Conservation (phyloP, 2,888 invertebrate species). For the Cantharis flavilabris region DNA sequence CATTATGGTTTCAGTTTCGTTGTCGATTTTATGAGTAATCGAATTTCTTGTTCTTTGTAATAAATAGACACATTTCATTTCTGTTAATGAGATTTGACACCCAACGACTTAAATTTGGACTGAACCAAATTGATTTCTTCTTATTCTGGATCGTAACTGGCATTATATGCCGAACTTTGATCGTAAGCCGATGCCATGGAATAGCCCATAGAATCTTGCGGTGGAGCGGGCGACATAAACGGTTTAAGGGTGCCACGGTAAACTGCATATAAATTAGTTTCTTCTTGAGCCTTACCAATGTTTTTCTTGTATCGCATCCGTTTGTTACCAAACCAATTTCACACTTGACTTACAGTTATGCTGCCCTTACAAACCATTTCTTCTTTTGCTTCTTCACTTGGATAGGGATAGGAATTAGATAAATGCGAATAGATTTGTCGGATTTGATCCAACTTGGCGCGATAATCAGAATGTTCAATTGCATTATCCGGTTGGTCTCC, state of each 20-base stretch:
- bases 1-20: neutral
- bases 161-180: slow-evolving; percentile 85
- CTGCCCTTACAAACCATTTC: slow-evolving; percentile 98
- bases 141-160: slow-evolving; percentile 58
- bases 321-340: slow-evolving; percentile 99
- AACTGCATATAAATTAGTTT: slow-evolving; percentile 97
- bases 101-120: slow-evolving; percentile 10
- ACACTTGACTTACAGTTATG: slow-evolving; percentile 93
- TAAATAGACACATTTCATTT: neutral
- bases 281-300: slow-evolving; percentile 99
- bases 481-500: slow-evolving; percentile 88
- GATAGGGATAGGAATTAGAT: slow-evolving; percentile 99
- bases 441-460: slow-evolving; percentile 98
- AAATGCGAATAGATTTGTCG: slow-evolving; percentile 98
- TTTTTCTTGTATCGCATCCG: slow-evolving; percentile 99
- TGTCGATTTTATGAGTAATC: neutral
- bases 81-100: neutral
- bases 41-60: neutral
- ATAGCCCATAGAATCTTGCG: slow-evolving; percentile 92
- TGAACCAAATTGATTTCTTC: slow-evolving; percentile 17
- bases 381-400: slow-evolving; percentile 99
- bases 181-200: slow-evolving; percentile 92
- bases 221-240: slow-evolving; percentile 93
- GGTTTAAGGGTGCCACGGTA: slow-evolving; percentile 90
- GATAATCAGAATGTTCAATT: slow-evolving; percentile 99